A percentile compares a stretch with the other conserved stretches of the same genome.
Conservation (phyloP, 2,888 invertebrate species). For the Zygogramma bicolorata region DNA sequence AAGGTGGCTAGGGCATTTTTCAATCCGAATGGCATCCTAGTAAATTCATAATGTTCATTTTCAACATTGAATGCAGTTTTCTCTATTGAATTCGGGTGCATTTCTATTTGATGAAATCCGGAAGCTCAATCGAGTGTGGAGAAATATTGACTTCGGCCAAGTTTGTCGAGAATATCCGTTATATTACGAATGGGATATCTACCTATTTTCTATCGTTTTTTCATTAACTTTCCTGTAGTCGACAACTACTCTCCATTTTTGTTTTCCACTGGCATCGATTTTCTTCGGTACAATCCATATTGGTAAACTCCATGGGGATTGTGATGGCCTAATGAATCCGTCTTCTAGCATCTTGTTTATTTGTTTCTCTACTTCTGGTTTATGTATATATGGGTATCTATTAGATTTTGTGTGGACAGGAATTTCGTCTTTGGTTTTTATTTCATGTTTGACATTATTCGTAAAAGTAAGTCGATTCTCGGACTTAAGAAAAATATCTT, state of each 20-base stretch:
- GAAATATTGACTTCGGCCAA: conserved; percentile 20
- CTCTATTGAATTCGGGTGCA: conserved; percentile 17
- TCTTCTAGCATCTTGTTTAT: too few species aligned
- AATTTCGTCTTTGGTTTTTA: too few species aligned
- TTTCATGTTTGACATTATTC: too few species aligned
- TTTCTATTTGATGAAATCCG: conserved; percentile 39
- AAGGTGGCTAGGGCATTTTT: conserved; percentile 38
- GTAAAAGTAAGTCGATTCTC: conserved; percentile 17
- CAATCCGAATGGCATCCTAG: conserved; percentile 33
- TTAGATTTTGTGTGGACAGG: too few species aligned
- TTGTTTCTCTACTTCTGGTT: too few species aligned
- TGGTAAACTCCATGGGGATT: too few species aligned
- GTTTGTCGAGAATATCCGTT: conserved; percentile 21
- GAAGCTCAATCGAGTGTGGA: conserved; percentile 16
- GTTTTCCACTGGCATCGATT: too few species aligned
- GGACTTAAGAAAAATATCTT: conserved; percentile 24
- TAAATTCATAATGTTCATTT: conserved; percentile 25
- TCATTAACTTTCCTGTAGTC: too few species aligned
- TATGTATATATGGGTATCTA: too few species aligned
- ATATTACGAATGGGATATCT: conserved; percentile 12
- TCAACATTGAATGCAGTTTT: conserved; percentile 32
- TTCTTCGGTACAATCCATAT: too few species aligned
- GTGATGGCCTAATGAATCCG: too few species aligned
- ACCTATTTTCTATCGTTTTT: neutral
- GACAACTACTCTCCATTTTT: too few species aligned